phyloP scores from a whole-genome alignment of 1,140 invertebrate genomes.

The Capitella teleta region DNA sequence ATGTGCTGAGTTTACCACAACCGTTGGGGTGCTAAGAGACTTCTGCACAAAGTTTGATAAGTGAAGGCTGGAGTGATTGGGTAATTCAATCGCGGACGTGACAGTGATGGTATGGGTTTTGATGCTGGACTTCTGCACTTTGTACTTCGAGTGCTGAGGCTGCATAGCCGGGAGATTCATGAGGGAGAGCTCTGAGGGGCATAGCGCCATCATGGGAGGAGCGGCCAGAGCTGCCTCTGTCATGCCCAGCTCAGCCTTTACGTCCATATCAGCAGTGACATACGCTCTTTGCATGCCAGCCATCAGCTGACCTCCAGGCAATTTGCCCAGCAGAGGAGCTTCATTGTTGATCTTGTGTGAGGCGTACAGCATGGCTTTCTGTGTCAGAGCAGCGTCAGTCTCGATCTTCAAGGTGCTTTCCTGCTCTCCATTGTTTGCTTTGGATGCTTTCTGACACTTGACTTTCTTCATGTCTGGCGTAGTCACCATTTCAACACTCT shows the following conservation, averaged over 20 bases:
- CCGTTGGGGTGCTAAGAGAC: neutral
- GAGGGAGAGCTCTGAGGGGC: neutral
- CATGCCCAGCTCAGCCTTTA: neutral
- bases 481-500: no score
- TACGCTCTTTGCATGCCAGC: no score
- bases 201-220: neutral
- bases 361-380: no score
- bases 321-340: no score
- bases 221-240: neutral
- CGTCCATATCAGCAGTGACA: neutral
- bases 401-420: no score
- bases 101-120: neutral
- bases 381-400: no score
- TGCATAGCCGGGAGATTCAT: neutral
- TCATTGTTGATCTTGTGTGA: no score
- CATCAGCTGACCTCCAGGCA: no score
- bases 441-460: no score
- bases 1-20: constrained; percentile 1
- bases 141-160: neutral
- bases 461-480: no score
- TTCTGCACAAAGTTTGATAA: constrained; percentile 3
- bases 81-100: neutral
- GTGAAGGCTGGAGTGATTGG: neutral
- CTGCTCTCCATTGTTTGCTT: no score
- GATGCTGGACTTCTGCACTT: neutral